Percentiles rank a stretch among this genome's conserved stretches.
phyloP scores from a whole-genome alignment of 2,888 invertebrate species.

The Cecidostiba fungosa region DNA sequence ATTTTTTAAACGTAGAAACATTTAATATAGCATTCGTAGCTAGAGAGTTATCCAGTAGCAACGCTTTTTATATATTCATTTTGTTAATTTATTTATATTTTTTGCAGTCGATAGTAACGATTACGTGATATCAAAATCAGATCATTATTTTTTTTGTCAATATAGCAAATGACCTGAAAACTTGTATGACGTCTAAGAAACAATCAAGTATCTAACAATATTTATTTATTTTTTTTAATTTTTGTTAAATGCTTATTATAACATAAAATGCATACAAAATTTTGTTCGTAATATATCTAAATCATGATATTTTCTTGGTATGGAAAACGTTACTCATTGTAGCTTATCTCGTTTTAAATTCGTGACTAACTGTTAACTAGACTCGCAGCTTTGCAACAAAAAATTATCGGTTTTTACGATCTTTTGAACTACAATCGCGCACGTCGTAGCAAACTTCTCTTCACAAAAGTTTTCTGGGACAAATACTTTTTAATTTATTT shows the following conservation, averaged over 20 bases:
- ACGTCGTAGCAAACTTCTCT: background rate
- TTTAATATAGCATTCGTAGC: background rate
- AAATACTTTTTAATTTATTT: background rate
- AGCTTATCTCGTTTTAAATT: background rate
- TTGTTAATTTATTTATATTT: background rate
- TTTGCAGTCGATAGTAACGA: background rate
- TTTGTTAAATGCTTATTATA: background rate
- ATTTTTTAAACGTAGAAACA: too few species aligned
- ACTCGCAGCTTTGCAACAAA: background rate
- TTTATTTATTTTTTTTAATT: background rate
- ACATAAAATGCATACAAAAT: too few species aligned
- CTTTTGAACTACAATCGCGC: background rate
- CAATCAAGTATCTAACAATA: background rate
- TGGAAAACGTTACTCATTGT: background rate
- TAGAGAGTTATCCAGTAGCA: background rate
- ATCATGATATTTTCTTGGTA: background rate
- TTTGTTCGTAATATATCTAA: background rate
- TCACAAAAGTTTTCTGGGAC: background rate
- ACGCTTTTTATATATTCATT: background rate
- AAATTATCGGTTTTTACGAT: background rate
- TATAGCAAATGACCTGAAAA: background rate
- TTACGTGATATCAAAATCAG: background rate
- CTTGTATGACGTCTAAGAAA: slow-evolving; percentile 11
- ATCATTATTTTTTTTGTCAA: background rate
- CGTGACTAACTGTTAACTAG: background rate